phyloP scores from a whole-genome alignment of 1,140 invertebrate species.

The Paracyclopina nana region DNA sequence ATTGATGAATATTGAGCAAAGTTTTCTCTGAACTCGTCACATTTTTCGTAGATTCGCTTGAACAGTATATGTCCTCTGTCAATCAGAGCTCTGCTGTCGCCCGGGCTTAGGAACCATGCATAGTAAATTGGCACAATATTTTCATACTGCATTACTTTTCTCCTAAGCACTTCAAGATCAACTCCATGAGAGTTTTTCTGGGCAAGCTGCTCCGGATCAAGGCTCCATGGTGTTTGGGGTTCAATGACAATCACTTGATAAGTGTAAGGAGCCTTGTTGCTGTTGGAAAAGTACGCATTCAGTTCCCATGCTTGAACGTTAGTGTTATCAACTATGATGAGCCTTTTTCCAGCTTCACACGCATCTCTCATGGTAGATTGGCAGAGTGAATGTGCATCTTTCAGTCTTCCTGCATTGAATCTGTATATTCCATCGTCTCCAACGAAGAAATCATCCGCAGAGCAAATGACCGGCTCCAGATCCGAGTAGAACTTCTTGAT shows the following conservation, averaged over 20 bases:
- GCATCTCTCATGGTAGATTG: constrained; percentile 19
- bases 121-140: constrained; percentile 24
- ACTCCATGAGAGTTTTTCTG: constrained; percentile 24
- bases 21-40: neutral
- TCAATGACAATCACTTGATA: constrained; percentile 25
- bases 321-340: constrained; percentile 28
- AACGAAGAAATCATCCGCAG: constrained; percentile 26
- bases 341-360: constrained; percentile 17
- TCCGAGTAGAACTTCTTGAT: constrained; percentile 22
- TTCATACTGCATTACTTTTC: constrained; percentile 21
- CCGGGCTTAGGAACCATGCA: constrained; percentile 27
- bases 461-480: constrained; percentile 22
- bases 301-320: constrained; percentile 26
- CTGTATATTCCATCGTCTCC: constrained; percentile 23
- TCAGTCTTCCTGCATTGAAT: constrained; percentile 22
- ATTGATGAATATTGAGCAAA: neutral
- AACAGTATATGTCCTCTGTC: neutral
- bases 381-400: constrained; percentile 24
- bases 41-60: neutral
- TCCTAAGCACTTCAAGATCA: constrained; percentile 20
- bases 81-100: neutral
- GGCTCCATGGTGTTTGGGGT: constrained; percentile 26
- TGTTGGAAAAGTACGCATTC: constrained; percentile 22
- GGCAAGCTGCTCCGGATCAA: constrained; percentile 22
- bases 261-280: too few species aligned